Evolutionary conservation across 2,797 vertebrate genomes (phyloP).

Genomic region (Danio choprae): DNA sequence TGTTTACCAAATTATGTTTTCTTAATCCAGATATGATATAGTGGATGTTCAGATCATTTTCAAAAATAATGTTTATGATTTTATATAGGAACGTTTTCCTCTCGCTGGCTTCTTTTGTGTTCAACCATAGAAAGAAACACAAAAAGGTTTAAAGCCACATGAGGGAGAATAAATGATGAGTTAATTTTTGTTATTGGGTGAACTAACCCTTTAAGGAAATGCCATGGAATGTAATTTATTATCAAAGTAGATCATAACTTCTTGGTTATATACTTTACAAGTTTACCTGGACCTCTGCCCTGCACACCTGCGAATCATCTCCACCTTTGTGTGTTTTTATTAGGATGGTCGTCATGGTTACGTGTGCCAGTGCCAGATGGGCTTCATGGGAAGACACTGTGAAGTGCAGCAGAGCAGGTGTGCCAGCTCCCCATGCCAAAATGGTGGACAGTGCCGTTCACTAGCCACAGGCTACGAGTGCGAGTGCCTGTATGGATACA

Average conservation of each 20-base stretch:
- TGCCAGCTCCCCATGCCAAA: constrained; percentile 83
- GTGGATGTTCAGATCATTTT: no score
- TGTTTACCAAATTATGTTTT: no score
- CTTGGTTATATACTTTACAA: background rate
- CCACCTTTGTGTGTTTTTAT: constrained; percentile 7
- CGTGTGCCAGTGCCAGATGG: constrained; percentile 84
- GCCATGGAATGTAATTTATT: background rate
- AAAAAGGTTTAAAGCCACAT: no score
- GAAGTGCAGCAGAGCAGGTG: constrained; percentile 84
- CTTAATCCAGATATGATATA: no score
- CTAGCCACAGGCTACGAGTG: constrained; percentile 83
- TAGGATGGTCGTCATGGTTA: constrained; percentile 84
- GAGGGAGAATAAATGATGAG: no score
- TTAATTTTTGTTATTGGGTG: background rate
- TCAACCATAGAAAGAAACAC: no score
- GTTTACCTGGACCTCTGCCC: background rate
- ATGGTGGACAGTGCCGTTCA: constrained; percentile 82
- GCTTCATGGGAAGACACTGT: constrained; percentile 88
- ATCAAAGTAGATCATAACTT: background rate
- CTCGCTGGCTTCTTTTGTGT: no score
- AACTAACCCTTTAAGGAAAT: background rate
- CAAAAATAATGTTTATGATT: no score
- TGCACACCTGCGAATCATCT: constrained; percentile 1
- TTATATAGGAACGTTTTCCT: no score
- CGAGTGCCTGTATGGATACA: constrained; percentile 84